Evolutionary conservation across 2,888 invertebrate genomes (phyloP), one percentile per base, ranked within the genome.

Genomic region (Conchocele bisecta): DNA sequence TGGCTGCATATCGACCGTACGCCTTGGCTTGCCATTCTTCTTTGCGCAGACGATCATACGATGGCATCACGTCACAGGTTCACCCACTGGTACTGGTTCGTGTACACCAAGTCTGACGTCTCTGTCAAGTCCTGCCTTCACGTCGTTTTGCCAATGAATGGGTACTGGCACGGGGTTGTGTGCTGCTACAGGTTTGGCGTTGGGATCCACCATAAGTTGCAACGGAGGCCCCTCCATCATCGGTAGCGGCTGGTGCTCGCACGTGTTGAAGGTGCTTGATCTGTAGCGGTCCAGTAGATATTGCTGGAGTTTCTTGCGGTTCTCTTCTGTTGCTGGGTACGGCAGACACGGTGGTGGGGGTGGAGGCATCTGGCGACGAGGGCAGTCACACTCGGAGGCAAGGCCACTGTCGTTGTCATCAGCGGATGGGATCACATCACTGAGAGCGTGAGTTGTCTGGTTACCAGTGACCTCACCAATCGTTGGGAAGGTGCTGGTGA

Each of bases 111-210:
- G 56, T 84, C 83, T n/a, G n/a, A n/a, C n/a, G n/a, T n/a, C n/a
- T 20, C 67, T 76, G 57, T 84, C 83, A 1, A 84, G 66, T 0
- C 76, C 81, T 13, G 66, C 81, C 46, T 85, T 85, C 5, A 84
- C 81, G 4, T 69, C 75, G 5, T 80, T 74, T 31, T 74, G 76
- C 84, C 86, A 85, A 51, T 84, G 82, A 0, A 86, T 6, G 13
- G 83, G 84, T 1, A 85, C 82, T 13, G 81, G 82, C 15, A 84
- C 66, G 3, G 84, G 83, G 1, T 76, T 83, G 50, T 85, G 83
- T 42, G 76, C 59, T 11, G 82, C 83, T 0, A 81, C 74, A 6
- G 82, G 84, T 22, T 31, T 42, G 9, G 83, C 83, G n/a, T 73
- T 35, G 0, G 73, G 75, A 42, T 86, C 79, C 0, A 82, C 58